Conservation (phyloP, 2,888 invertebrate species). For the Gasteruption jaculator region DNA sequence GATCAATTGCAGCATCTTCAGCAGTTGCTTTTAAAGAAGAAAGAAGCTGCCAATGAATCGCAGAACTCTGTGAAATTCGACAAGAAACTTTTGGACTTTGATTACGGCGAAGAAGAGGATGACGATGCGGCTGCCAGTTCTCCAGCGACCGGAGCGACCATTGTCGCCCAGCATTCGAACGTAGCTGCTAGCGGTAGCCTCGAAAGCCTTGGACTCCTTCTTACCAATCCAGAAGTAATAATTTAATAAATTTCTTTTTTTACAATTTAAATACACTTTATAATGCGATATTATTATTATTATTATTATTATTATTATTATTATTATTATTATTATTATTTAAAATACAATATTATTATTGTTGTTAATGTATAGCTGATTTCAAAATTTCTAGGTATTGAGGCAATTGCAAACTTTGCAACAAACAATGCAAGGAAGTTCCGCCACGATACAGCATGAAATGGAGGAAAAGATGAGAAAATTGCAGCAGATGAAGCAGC, state of each 20-base stretch:
- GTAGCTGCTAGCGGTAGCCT: conserved; percentile 38
- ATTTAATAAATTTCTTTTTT: conserved; percentile 10
- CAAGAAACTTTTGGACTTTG: conserved; percentile 82
- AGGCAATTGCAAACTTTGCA: conserved; percentile 83
- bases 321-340: conserved; percentile 3
- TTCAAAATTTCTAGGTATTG: conserved; percentile 60
- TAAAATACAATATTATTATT: not conserved
- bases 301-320: conserved; percentile 54
- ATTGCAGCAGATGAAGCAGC: conserved; percentile 66
- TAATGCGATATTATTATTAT: conserved; percentile 21
- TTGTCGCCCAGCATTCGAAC: conserved; percentile 34
- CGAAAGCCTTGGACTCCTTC: conserved; percentile 44
- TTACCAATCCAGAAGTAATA: conserved; percentile 47
- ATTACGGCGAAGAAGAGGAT: conserved; percentile 91
- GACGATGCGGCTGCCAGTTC: conserved; percentile 56
- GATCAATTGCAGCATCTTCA: conserved; percentile 63
- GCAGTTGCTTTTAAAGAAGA: conserved; percentile 56
- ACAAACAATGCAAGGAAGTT: conserved; percentile 44
- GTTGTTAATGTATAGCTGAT: not conserved
- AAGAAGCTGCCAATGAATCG: conserved; percentile 47
- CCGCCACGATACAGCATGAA: conserved; percentile 54
- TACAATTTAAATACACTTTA: conserved; percentile 8
- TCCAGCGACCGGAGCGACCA: conserved; percentile 42
- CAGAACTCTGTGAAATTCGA: conserved; percentile 67
- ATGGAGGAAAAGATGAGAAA: conserved; percentile 68